Base-by-base conservation (phyloP, 64 coral and sea anemone species). In the Pocillopora verrucosa region DNA sequence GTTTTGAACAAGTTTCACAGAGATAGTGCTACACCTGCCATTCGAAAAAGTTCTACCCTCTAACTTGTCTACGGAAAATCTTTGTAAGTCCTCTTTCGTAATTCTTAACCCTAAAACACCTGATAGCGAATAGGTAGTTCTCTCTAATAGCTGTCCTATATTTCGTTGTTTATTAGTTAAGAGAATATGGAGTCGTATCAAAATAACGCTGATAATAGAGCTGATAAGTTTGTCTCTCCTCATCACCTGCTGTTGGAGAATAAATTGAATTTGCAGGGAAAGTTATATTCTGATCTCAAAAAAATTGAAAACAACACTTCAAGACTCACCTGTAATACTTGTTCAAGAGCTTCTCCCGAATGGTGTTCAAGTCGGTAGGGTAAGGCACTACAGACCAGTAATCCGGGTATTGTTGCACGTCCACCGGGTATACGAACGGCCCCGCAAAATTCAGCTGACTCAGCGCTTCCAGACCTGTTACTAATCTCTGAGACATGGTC, bases 331-430 rank as follows among this genome's bases (percentile, higher is more conserved):
- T 72, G 94, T 99, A 99, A 91, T 91, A 99, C 74, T 86, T 88
- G 86, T 99, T 95, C 75, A 75, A 89, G 13, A 99, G 91, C 35
- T 93, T 93, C 24, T 99, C 93, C 37, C 90, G 92, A 15, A 99
- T 74, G 35, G 93, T 93, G 34, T 89, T 88, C 9, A 99, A 89
- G 72, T 99, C 97, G 24, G 86, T 93, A 7, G 97, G 97, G 68
- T 92, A 99, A 45, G 97, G 92, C 1, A 99, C 97, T 34, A 99
- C 91, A 60, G 87, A 95, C 97, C 97, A 99, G 60, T 99, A 99
- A 35, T 99, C 97, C 2, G 97, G 94, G 56, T 99, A 99, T 1
- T 94, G 58, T 12, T 95, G 94, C 11, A 99, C 97, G 81, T 99
- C 97, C n/a, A 99, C 97, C 0, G 97, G 93, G 78, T 95, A 99